Evolutionary conservation across 2,797 vertebrate species (phyloP).

Genomic region (Centroberyx gerrardi): DNA sequence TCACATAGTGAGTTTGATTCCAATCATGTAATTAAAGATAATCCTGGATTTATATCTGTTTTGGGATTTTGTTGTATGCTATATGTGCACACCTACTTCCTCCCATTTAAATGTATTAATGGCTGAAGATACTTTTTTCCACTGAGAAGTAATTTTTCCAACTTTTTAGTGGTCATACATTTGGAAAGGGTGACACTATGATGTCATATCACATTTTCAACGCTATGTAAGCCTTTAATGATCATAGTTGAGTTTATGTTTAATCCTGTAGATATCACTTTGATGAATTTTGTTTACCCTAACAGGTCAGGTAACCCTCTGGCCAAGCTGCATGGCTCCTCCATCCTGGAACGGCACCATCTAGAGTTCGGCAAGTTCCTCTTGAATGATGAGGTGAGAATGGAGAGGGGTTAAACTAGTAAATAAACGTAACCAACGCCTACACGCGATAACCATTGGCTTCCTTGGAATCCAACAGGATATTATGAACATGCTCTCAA

Average conservation of each 20-base stretch:
- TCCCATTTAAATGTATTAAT: too few species aligned
- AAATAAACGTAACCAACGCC: background rate
- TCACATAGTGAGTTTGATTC: too few species aligned
- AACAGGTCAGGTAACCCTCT: conserved; percentile 87
- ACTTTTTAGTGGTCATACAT: too few species aligned
- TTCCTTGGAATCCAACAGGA: too few species aligned
- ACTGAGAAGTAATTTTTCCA: too few species aligned
- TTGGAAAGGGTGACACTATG: background rate
- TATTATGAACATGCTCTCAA: too few species aligned
- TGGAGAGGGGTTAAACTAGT: background rate
- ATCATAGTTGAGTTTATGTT: background rate
- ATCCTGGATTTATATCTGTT: too few species aligned
- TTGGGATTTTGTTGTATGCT: too few species aligned
- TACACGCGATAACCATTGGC: too few species aligned
- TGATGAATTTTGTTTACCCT: conserved; percentile 12
- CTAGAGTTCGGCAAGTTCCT: conserved; percentile 89
- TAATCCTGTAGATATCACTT: background rate
- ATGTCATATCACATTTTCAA: background rate
- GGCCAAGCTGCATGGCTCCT: conserved; percentile 89
- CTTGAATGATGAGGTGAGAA: conserved; percentile 84
- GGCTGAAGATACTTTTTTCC: too few species aligned
- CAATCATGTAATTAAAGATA: too few species aligned
- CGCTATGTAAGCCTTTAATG: background rate
- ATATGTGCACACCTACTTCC: too few species aligned
- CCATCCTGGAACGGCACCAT: conserved; percentile 89